phyloP scores from a whole-genome alignment of 2,888 invertebrate species.

The Tipula helvola region DNA sequence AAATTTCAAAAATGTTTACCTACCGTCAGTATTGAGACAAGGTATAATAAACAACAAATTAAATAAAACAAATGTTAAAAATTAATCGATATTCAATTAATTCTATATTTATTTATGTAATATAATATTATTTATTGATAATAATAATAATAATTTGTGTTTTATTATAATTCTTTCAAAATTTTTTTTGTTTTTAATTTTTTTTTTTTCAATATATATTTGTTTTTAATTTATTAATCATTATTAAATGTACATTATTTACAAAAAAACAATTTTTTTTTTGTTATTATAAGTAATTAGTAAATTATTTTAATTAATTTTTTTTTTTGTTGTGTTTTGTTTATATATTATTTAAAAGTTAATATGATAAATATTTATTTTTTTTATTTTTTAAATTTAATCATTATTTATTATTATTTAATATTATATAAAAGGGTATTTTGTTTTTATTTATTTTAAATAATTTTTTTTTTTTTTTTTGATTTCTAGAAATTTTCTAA shows the following conservation, averaged over 20 bases:
- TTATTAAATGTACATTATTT: neutral
- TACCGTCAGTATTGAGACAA: too few relatives aligned
- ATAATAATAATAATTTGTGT: neutral
- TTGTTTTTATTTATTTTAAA: neutral
- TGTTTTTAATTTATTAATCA: neutral
- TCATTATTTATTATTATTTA: neutral
- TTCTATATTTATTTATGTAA: neutral
- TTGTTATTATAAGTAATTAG: neutral
- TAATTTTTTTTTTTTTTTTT: neutral
- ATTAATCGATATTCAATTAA: constrained; percentile 4
- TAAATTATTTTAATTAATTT: neutral
- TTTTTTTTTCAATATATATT: neutral
- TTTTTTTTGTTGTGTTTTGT: neutral
- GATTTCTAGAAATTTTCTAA: neutral
- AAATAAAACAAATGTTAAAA: neutral
- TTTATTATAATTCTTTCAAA: neutral
- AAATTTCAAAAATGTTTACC: neutral
- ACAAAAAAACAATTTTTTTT: neutral
- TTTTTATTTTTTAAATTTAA: neutral
- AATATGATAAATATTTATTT: neutral
- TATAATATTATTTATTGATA: neutral
- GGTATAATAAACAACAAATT: neutral
- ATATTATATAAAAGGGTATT: neutral
- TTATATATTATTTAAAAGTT: neutral
- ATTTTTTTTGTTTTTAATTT: neutral